Evolutionary conservation across 2,888 invertebrate genomes (phyloP).

Genomic region (Ophioninae sp.): DNA sequence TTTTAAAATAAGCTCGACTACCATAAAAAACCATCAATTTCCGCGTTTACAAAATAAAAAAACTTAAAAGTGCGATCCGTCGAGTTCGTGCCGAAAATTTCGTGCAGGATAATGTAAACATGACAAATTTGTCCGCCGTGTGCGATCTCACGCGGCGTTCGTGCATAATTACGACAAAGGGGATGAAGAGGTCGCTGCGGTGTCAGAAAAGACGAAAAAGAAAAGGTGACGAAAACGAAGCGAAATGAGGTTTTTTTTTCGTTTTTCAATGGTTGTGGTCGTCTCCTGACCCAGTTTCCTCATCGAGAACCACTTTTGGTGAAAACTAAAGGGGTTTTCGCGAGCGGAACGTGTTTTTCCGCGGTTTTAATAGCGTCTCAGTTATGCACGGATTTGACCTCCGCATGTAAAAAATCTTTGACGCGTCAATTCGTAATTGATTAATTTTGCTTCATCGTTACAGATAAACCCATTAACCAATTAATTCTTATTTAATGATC

Average conservation of each 20-base stretch:
- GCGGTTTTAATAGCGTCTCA: slow-evolving; percentile 39
- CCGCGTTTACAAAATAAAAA: background rate
- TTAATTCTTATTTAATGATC: no score
- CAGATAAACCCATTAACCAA: no score
- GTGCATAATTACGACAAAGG: slow-evolving; percentile 54
- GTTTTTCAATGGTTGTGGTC: slow-evolving; percentile 64
- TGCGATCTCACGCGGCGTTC: slow-evolving; percentile 52
- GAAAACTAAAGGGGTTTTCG: slow-evolving; percentile 66
- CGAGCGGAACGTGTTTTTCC: slow-evolving; percentile 57
- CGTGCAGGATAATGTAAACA: slow-evolving; percentile 35
- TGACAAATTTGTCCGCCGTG: slow-evolving; percentile 45
- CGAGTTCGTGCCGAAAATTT: slow-evolving; percentile 1
- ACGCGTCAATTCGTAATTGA: background rate
- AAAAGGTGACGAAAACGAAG: slow-evolving; percentile 5
- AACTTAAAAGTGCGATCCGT: background rate
- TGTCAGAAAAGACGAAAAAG: slow-evolving; percentile 32
- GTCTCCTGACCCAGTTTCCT: slow-evolving; percentile 71
- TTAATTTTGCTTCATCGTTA: background rate
- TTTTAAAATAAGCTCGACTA: background rate
- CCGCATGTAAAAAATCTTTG: background rate
- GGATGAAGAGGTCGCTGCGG: slow-evolving; percentile 32
- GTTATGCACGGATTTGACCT: background rate
- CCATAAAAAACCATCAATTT: background rate
- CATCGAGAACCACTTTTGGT: slow-evolving; percentile 71
- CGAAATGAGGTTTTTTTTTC: slow-evolving; percentile 33